phyloP scores from a whole-genome alignment of 2,888 invertebrate genomes.

The Thecophora atra region DNA sequence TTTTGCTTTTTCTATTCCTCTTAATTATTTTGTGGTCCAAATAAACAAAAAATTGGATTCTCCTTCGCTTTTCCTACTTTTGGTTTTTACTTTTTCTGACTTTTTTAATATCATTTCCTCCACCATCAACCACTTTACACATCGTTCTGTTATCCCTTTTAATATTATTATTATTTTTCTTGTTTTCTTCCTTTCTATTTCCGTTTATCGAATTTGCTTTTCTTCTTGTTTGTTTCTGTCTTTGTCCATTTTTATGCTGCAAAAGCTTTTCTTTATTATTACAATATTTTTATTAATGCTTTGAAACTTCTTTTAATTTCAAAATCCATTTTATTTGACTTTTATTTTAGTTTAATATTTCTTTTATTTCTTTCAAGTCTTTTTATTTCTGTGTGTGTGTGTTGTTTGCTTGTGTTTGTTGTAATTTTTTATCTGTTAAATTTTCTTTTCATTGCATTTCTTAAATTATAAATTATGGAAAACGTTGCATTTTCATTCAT shows the following conservation, averaged over 20 bases:
- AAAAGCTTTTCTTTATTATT: background rate
- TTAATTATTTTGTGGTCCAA: background rate
- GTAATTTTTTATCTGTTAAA: slow-evolving; percentile 6
- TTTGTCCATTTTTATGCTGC: background rate
- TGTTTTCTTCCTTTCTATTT: background rate
- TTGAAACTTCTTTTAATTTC: slow-evolving; percentile 10
- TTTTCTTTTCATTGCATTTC: slow-evolving; percentile 19
- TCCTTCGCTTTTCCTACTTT: slow-evolving; percentile 34
- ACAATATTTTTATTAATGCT: slow-evolving; percentile 4
- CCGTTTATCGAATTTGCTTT: slow-evolving; percentile 22
- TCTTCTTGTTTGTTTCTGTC: slow-evolving; percentile 30
- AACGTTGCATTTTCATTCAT: slow-evolving; percentile 38
- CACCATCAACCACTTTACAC: too few species aligned
- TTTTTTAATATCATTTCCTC: background rate
- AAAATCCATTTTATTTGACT: background rate
- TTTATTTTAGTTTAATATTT: slow-evolving; percentile 28
- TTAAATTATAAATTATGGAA: slow-evolving; percentile 42
- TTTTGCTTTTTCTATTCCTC: background rate
- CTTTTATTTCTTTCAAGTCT: slow-evolving; percentile 26
- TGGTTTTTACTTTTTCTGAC: slow-evolving; percentile 34
- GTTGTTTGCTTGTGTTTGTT: slow-evolving; percentile 26
- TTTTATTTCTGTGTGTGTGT: slow-evolving; percentile 38
- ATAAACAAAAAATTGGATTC: too few species aligned
- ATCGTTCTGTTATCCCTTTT: background rate
- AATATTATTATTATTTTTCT: background rate